Base-by-base conservation (phyloP, 2,797 vertebrate species). In the Moxostoma hubbsi region DNA sequence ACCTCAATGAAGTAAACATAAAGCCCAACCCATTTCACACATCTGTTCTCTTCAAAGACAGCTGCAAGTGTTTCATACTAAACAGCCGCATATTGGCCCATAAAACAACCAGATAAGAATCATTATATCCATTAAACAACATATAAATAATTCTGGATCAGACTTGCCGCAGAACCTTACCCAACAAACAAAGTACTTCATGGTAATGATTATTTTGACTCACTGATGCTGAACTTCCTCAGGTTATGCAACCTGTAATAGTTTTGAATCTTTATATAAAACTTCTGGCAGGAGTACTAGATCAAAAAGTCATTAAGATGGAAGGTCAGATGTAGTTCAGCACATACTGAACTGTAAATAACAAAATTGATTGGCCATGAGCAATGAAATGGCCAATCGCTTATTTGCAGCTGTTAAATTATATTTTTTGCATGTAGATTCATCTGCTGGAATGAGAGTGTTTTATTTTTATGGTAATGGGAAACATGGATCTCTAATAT, bases 1-100 rank as follows among this genome's bases (percentile, higher is more conserved):
- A 53, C 49, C 53, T 59, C 51, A 69, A 75, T 49, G 49, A 36
- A 11, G 72, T 70, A 53, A 67, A 62, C 67, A 67, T 72, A 73
- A 72, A 54, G 46, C 62, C 59, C 5, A 55, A 59, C 6, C 59
- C 61, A 66, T 75, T 84, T 78, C 59, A 81, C 59, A 74, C 10
- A 57, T n/a, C n/a, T 13, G 2, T 46, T 24, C 45, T 24, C 49
- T 45, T 67, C 36, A 9, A 8, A 64, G n/a, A 50, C 9, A 24
- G 18, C 9, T 13, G 18, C 18, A 18, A 65, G 57, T 13, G n/a
- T 43, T n/a, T 55, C 10, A 65, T 16, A 16, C 57, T 47, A 57
- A 11, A 70, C 57, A 63, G 45, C 51, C 10, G 5, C 16, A 58
- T 8, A 45, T 13, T 61, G 24, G 4, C 49, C 12, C 49, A 45